Conservation (phyloP, 2,113 vertebrate species). For the Rattus rattus region DNA sequence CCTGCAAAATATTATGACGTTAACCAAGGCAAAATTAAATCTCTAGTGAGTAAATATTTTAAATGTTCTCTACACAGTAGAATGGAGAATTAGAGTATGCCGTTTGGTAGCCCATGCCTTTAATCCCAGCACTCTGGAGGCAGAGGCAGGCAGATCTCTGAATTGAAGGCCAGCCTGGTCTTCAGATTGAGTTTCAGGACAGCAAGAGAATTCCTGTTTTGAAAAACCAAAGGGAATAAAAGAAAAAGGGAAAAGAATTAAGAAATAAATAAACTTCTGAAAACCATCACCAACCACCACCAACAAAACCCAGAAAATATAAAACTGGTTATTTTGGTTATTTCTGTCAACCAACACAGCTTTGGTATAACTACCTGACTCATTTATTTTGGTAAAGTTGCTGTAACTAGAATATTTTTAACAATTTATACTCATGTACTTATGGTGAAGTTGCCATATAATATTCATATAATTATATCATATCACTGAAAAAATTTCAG, state of each 20-base stretch:
- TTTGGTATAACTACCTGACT: neutral
- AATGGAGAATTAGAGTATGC: neutral
- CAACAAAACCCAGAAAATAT: neutral
- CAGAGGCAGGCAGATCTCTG: neutral
- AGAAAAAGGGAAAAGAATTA: too few species aligned
- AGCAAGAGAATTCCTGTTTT: neutral
- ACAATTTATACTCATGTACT: neutral
- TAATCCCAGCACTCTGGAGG: neutral
- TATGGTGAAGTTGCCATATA: neutral
- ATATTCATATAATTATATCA: neutral
- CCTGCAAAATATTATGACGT: neutral
- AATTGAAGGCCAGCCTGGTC: neutral
- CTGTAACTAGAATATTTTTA: neutral
- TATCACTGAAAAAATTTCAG: neutral
- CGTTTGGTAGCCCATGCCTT: neutral
- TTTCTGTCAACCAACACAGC: neutral
- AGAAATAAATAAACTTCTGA: neutral
- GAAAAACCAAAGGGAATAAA: neutral
- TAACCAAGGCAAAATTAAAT: neutral
- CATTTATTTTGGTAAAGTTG: neutral
- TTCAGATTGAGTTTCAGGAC: neutral
- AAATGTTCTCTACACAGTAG: neutral
- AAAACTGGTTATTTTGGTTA: conserved; percentile 11
- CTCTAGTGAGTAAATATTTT: neutral
- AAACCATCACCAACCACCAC: neutral